Evolutionary conservation across 2,113 vertebrate genomes (phyloP).

Genomic region (Colius striatus): DNA sequence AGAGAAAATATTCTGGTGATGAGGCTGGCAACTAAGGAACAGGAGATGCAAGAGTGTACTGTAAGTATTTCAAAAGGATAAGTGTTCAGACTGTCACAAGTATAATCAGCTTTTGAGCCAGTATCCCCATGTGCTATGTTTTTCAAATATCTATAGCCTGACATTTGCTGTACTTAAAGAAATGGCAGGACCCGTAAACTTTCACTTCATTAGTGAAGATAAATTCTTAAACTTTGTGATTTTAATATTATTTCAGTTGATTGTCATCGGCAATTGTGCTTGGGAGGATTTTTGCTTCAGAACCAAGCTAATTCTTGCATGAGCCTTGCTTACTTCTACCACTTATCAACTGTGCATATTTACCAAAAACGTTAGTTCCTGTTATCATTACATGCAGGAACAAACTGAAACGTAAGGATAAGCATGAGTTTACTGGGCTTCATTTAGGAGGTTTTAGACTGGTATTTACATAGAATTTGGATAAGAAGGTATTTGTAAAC

Average conservation of each 20-base stretch:
- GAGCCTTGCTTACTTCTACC: not conserved
- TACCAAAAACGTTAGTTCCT: not conserved
- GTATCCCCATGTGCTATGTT: not conserved
- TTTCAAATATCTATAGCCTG: not conserved
- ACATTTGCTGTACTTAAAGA: not conserved
- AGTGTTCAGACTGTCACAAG: not conserved
- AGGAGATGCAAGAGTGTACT: constrained; percentile 99
- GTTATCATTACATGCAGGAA: not conserved
- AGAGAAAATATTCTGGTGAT: constrained; percentile 99
- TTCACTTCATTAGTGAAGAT: not conserved
- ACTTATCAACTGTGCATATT: not conserved
- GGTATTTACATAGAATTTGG: not conserved
- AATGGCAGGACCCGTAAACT: not conserved
- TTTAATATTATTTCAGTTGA: not conserved
- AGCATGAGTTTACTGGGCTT: not conserved
- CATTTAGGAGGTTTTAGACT: not conserved
- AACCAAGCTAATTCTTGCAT: not conserved
- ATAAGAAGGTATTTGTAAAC: not conserved
- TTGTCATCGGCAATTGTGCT: not conserved
- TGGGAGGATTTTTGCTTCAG: not conserved
- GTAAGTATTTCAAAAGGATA: constrained; percentile 79
- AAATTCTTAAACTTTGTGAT: not conserved
- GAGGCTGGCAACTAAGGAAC: constrained; percentile 98
- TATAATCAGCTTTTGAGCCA: not conserved
- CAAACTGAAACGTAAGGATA: not conserved